Evolutionary conservation across 1,140 invertebrate genomes (phyloP), one percentile per base, ranked within the genome.

Genomic region (Drosophila arizonae): DNA sequence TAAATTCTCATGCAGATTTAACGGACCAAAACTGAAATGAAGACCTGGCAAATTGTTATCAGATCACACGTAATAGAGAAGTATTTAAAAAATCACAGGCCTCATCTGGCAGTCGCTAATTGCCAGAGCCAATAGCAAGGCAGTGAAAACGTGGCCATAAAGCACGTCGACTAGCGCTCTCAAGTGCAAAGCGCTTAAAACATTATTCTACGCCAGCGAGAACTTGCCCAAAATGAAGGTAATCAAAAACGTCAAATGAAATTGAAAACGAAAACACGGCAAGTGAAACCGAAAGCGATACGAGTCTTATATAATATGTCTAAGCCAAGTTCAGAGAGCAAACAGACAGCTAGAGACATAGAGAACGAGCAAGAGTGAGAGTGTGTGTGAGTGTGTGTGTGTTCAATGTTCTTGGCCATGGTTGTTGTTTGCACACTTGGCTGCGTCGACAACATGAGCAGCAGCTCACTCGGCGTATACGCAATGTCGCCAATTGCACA

Each of bases 341-440:
- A 24, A 41, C 33, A 48, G 28, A 15, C 11, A 10, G 8, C 43
- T 8, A n/a, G 9, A 48, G 28, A 54, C 11, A 30, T 17, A 26
- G 28, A 50, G 52, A 26, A 5, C 33, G n/a, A 15, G n/a, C 17
- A 21, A 48, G n/a, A 24, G 28, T 15, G 21, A 57, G n/a, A 15
- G 36, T 24, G 30, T 46, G 52, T n/a, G 10, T 43, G 74, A 60
- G 39, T 46, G 52, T n/a, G 11, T 46, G 52, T n/a, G 11, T 43
- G 74, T 63, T 39, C 43, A 76, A 78, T 76, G 84, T 88, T 88
- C 84, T 88, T 88, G 84, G 84, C 85, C 79, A 84, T 88, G 84
- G 84, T 66, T 71, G 54, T 51, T 84, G 67, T 74, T 87, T 88
- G 79, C 84, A 76, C 81, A 85, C 69, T 85, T 74, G 84, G 84